These are phyloP conservation scores for Gallinago nigripennis DNA, from an alignment of 2,797 vertebrate species.

Conservation along the genomic window DNA sequence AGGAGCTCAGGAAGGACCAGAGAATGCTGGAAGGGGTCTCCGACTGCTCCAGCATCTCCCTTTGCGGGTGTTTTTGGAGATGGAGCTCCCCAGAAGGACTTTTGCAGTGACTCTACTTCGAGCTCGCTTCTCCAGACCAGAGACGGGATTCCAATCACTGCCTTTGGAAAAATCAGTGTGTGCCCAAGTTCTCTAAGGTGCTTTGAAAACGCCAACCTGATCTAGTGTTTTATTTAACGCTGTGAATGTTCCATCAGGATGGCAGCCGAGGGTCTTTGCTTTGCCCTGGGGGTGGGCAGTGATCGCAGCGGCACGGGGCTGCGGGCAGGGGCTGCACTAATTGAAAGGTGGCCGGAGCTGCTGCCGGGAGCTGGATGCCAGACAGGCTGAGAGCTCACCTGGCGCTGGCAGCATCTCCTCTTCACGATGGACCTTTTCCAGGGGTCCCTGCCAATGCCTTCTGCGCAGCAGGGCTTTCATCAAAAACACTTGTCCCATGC, in stretches of 20 bases:
- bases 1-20: not conserved
- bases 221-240: not conserved
- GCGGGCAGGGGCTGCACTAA: not conserved
- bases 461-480: not conserved
- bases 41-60: not conserved
- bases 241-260: not conserved
- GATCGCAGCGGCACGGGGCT: not conserved
- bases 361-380: not conserved
- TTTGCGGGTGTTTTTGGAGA: not conserved
- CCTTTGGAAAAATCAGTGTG: too few relatives aligned
- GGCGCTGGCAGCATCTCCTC: not conserved
- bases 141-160: accelerated
- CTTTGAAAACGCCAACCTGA: not conserved
- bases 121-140: not conserved
- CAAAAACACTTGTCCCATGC: not conserved
- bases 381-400: slow-evolving; percentile 8
- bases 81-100: not conserved
- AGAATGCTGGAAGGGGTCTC: not conserved
- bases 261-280: not conserved
- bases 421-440: not conserved
- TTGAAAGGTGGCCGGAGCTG: not conserved
- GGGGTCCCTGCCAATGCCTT: not conserved
- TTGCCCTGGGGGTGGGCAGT: not conserved
- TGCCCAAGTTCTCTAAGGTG: not conserved
- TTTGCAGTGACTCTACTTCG: accelerated